Conservation (phyloP, 2,113 vertebrate genomes). For the Nycticebus coucang region DNA sequence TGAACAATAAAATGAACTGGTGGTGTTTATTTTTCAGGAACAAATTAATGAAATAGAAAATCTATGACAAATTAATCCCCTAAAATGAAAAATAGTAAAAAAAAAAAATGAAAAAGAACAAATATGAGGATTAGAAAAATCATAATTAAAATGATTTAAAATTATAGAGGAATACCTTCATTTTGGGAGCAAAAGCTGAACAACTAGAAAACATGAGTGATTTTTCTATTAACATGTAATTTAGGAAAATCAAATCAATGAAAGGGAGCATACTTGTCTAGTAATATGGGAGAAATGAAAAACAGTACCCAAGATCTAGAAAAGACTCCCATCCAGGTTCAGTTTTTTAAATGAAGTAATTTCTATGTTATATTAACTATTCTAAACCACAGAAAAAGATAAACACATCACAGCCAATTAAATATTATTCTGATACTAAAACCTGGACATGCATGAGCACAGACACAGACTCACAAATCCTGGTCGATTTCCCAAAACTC, state of each 20-base stretch:
- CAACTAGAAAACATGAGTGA: not conserved
- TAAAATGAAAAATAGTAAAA: not conserved
- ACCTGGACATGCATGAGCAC: not conserved
- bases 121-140: not conserved
- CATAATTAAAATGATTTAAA: not conserved
- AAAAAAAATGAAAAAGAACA: not conserved
- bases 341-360: not conserved
- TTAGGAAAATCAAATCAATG: conserved; percentile 12
- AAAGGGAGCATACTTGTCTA: not conserved
- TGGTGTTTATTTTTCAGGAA: not conserved
- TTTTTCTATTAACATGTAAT: not conserved
- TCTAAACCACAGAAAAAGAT: not conserved
- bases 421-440: not conserved
- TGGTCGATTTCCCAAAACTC: not conserved
- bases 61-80: not conserved
- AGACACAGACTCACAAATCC: not conserved
- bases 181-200: not conserved
- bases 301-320: not conserved
- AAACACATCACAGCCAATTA: not conserved
- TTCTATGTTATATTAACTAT: not conserved
- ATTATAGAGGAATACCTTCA: not conserved
- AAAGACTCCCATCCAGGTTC: not conserved
- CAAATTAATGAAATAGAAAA: not conserved
- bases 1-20: not conserved
- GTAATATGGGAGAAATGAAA: not conserved